Percentiles rank a stretch among this genome's conserved stretches.
Conservation (phyloP, 1,140 invertebrate genomes). For the Drosophila santomea region DNA sequence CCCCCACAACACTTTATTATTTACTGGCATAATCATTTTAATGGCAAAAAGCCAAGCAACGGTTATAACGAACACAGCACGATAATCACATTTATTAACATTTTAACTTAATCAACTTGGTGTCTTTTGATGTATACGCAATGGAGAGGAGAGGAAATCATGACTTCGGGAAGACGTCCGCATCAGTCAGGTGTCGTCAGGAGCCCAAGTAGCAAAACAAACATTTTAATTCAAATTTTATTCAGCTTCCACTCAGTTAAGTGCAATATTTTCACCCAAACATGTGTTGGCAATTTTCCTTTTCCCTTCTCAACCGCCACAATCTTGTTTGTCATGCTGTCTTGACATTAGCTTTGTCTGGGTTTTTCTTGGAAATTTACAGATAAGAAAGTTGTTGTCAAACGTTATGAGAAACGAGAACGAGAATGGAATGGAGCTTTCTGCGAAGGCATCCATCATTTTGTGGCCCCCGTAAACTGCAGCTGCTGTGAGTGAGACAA, state of each 20-base stretch:
- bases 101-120: conserved; percentile 71
- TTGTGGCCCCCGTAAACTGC: conserved; percentile 17
- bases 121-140: conserved; percentile 35
- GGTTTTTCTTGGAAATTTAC: conserved; percentile 46
- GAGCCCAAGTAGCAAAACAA: conserved; percentile 32
- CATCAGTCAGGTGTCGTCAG: conserved; percentile 47
- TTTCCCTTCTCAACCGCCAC: neutral
- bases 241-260: conserved; percentile 45
- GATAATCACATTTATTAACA: conserved; percentile 76
- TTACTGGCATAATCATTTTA: conserved; percentile 77
- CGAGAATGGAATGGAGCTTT: conserved; percentile 15
- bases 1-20: conserved; percentile 64
- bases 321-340: conserved; percentile 30
- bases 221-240: conserved; percentile 62
- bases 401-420: neutral
- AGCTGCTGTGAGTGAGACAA: conserved; percentile 9
- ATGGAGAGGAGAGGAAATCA: neutral
- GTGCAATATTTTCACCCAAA: conserved; percentile 35
- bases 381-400: conserved; percentile 38
- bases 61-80: conserved; percentile 37
- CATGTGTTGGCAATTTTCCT: conserved; percentile 29
- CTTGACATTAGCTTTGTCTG: conserved; percentile 12
- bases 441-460: conserved; percentile 42
- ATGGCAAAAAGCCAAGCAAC: conserved; percentile 46
- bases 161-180: conserved; percentile 5